Base-by-base conservation (phyloP, 2,888 invertebrate genomes). In the Apodemia zela region DNA sequence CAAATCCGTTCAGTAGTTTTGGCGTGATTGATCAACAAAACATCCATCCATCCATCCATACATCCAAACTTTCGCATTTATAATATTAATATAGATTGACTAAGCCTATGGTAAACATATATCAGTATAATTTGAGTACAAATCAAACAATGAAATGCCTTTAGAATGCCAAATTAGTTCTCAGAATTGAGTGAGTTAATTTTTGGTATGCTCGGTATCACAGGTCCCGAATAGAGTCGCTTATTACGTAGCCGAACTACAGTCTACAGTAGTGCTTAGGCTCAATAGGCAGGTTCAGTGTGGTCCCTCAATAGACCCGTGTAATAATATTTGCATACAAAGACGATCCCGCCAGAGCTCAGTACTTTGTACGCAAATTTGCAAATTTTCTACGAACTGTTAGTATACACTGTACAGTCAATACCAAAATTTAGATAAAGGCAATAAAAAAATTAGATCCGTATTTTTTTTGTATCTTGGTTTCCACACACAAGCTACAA, bases 261-360 rank as follows among this genome's bases (percentile, higher is more conserved):
- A 69, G 68, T 69, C 65, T 70, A 69, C 54, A 54, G 54, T 54
- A 54, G 54, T 75, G 75, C 75, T 75, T 72, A 71, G 71, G 75
- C 76, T 78, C 77, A 75, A 80, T 82, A 76, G 76, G 73, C 76
- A 71, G 77, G 73, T 77, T 81, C 77, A 68, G 78, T 80, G 78
- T 79, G 81, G 82, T 82, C 82, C 81, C 83, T 84, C 81, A 79
- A 82, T 83, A 81, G 80, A 80, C 81, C 81, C 76, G 76, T 76
- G 78, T 80, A 86, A 85, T 85, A 85, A 81, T 83, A 87, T 86
- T 87, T 85, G 84, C 87, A 87, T 87, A 83, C 76, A 86, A 85
- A 85, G 81, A 80, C 80, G 80, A 82, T 84, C 75, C 75, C 76
- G 73, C 74, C 75, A 73, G 79, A 79, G 74, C 78, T 81, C 78